phyloP scores from a whole-genome alignment of 2,888 invertebrate genomes.

The Latrodectus elegans region DNA sequence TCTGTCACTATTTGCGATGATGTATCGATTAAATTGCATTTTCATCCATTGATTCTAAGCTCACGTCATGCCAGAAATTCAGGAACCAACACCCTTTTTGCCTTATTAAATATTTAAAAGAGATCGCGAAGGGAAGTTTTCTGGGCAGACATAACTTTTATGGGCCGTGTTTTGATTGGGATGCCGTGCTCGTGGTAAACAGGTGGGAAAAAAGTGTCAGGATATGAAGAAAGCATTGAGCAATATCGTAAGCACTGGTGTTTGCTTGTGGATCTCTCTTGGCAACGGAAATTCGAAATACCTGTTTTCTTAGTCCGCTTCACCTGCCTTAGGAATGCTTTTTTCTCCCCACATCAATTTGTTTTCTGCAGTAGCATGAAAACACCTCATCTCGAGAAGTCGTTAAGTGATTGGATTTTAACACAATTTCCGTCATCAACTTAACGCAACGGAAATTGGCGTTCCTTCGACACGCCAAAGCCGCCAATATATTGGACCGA shows the following conservation, averaged over 20 bases:
- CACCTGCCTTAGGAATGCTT: slow-evolving; percentile 41
- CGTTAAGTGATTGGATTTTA: slow-evolving; percentile 61
- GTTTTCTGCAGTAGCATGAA: slow-evolving; percentile 35
- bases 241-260: slow-evolving; percentile 20
- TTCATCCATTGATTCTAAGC: no score
- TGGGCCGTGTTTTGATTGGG: no score
- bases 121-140: no score
- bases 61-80: no score
- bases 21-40: no score
- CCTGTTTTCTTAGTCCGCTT: slow-evolving; percentile 18
- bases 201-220: neutral
- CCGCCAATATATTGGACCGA: no score
- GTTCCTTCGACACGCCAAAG: slow-evolving; percentile 27
- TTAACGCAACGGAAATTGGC: slow-evolving; percentile 61
- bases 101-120: no score
- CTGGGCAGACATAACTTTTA: no score
- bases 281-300: slow-evolving; percentile 64
- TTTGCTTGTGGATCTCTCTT: slow-evolving; percentile 30
- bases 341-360: neutral
- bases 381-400: slow-evolving; percentile 34
- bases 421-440: slow-evolving; percentile 63
- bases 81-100: no score
- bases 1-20: no score
- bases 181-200: no score
- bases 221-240: slow-evolving; percentile 59